These are phyloP conservation scores for Larimichthys crocea DNA, from an alignment of 2,113 vertebrate genomes.

Conservation along the genomic window DNA sequence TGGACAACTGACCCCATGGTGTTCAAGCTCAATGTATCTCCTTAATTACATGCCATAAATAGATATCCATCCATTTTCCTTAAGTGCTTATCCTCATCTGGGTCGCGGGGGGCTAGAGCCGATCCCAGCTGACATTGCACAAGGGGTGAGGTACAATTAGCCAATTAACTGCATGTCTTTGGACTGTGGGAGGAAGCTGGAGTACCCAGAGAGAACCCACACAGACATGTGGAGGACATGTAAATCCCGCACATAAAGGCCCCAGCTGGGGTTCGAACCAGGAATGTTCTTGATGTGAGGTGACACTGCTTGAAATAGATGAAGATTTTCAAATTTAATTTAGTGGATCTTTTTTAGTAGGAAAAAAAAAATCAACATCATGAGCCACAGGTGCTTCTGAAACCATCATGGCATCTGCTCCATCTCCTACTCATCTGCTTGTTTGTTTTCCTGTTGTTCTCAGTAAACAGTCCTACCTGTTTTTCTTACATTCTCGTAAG, in stretches of 20 bases:
- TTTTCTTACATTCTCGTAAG: slow-evolving; percentile 30
- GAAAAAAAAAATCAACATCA: neutral
- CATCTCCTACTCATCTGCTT: slow-evolving; percentile 25
- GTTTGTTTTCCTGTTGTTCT: slow-evolving; percentile 22
- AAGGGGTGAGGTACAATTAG: too few species aligned
- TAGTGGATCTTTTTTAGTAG: neutral
- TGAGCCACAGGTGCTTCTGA: slow-evolving; percentile 30
- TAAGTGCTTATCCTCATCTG: too few species aligned
- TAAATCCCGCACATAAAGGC: too few species aligned
- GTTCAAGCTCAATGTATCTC: neutral
- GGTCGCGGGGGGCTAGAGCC: too few species aligned
- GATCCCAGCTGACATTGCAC: too few species aligned
- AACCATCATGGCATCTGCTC: slow-evolving; percentile 28
- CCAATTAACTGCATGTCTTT: too few species aligned
- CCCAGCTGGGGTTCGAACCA: too few species aligned
- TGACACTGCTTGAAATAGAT: neutral
- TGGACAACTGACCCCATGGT: neutral
- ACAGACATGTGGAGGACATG: too few species aligned
- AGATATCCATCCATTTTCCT: too few species aligned
- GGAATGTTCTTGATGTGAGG: too few species aligned
- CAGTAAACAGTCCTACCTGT: slow-evolving; percentile 37
- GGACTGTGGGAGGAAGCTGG: too few species aligned
- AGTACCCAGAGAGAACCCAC: too few species aligned
- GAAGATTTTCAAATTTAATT: slow-evolving; percentile 3
- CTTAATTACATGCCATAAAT: neutral